phyloP scores from a whole-genome alignment of 2,888 invertebrate species.

The Abrostola triplasia region DNA sequence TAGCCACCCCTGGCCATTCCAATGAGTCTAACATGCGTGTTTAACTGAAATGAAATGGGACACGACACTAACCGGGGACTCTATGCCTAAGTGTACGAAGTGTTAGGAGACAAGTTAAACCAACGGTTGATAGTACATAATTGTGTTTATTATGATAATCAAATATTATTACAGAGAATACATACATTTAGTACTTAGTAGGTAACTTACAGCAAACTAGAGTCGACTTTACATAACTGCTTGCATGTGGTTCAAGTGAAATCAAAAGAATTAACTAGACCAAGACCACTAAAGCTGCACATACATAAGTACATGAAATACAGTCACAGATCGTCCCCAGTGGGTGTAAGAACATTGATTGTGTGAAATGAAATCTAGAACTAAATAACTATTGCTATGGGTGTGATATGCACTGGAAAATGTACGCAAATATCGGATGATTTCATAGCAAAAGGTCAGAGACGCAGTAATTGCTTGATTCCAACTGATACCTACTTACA shows the following conservation, averaged over 20 bases:
- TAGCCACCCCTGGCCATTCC: no score
- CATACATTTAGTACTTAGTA: conserved; percentile 2
- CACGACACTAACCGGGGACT: neutral
- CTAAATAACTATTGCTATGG: neutral
- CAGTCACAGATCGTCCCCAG: neutral
- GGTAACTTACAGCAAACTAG: conserved; percentile 4
- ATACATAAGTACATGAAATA: conserved; percentile 1
- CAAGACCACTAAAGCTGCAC: conserved; percentile 1
- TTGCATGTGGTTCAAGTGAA: conserved; percentile 1
- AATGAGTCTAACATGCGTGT: neutral
- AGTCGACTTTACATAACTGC: conserved; percentile 1
- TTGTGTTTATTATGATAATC: conserved; percentile 1
- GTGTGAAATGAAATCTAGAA: conserved; percentile 1
- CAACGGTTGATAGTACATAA: conserved; percentile 4
- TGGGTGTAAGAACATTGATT: neutral
- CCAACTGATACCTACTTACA: neutral
- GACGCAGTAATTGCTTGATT: neutral
- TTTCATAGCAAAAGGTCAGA: neutral
- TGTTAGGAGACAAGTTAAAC: conserved; percentile 3
- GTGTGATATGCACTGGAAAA: neutral
- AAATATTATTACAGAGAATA: conserved; percentile 1
- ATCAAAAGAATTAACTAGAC: neutral
- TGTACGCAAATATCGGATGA: neutral
- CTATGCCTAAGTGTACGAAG: neutral
- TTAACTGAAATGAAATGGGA: neutral